Evolutionary conservation across 2,888 invertebrate genomes (phyloP).

Genomic region (Acronicta psi): DNA sequence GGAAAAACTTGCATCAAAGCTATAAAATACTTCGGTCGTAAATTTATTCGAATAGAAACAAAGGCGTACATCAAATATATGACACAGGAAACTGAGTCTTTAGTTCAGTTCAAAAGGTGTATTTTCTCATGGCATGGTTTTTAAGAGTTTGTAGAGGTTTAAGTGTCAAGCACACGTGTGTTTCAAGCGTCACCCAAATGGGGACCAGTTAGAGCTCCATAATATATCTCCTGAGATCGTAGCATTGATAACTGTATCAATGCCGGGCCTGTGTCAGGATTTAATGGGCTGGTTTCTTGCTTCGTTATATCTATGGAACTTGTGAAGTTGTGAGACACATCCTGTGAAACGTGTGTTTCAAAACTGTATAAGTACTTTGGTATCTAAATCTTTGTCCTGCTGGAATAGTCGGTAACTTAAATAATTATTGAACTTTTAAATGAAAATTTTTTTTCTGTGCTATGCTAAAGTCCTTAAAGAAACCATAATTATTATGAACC

Average conservation of each 20-base stretch:
- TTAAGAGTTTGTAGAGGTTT: constrained; percentile 64
- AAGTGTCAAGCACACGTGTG: constrained; percentile 84
- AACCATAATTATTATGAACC: too few relatives aligned
- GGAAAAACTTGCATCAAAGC: constrained; percentile 47
- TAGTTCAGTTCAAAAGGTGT: constrained; percentile 37
- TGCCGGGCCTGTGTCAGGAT: constrained; percentile 67
- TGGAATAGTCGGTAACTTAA: too few relatives aligned
- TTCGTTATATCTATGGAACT: constrained; percentile 59
- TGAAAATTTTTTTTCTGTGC: too few relatives aligned
- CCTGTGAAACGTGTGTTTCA: constrained; percentile 45
- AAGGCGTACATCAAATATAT: constrained; percentile 60
- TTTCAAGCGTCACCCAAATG: constrained; percentile 83
- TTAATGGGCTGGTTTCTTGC: constrained; percentile 65
- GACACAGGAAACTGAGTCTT: constrained; percentile 55
- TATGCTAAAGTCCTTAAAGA: too few relatives aligned
- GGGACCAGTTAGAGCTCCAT: constrained; percentile 77
- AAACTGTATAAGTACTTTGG: constrained; percentile 25
- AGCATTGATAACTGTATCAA: constrained; percentile 78
- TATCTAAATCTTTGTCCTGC: too few relatives aligned
- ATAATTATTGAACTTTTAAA: too few relatives aligned
- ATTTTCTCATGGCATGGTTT: constrained; percentile 51
- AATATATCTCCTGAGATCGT: constrained; percentile 79
- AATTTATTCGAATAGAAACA: constrained; percentile 65
- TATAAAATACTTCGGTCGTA: constrained; percentile 73
- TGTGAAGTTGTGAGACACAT: constrained; percentile 50